Evolutionary conservation across 2,113 vertebrate species (phyloP), one percentile per base, ranked within the genome.

Genomic region (Elephantulus edwardii): DNA sequence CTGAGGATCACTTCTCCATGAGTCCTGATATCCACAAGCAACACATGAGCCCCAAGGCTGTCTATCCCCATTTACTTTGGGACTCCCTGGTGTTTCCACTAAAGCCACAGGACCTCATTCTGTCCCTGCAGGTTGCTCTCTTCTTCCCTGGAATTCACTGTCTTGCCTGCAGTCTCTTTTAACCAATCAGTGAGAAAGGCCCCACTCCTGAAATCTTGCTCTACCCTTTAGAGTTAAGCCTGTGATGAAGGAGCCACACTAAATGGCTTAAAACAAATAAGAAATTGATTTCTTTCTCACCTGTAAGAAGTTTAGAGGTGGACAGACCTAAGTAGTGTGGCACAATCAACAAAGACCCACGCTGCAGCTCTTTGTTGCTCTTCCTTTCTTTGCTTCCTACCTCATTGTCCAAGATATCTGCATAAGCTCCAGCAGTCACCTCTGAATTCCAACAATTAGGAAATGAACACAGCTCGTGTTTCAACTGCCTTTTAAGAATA

Each of bases 101-200:
- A 10, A 16, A 66, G 68, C 74, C 2, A 3, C 22, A 7, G 20
- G 30, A 8, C 20, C 50, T 6, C 1, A 0, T 35, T 40, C 40
- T 6, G 33, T 38, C 58, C 30, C 33, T 6, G 35, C 6, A 11
- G 71, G 28, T 38, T 4, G 0, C 38, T 0, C 10, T 4, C 13
- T 60, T 52, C 58, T 11, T 30, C 64, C 54, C 35, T 62, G 30
- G 5, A 30, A 14, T 68, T n/a, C 1, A 40, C 17, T 35, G n/a
- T 66, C 79, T 88, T 44, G 30, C n/a, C n/a, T 70, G 66, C 58
- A 40, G 30, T 19, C 13, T 50, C 10, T 68, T 75, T 40, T 30
- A 70, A 6, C 48, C 2, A 40, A 60, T 4, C 64, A 44, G 1
- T n/a, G 50, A 74, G 40, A 10, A 54, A 38, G 71, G 26, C 9